A percentile compares a stretch with the other conserved stretches of the same genome.
Evolutionary conservation across 2,888 invertebrate species (phyloP).

Genomic region (Chrysomela aeneicollis): DNA sequence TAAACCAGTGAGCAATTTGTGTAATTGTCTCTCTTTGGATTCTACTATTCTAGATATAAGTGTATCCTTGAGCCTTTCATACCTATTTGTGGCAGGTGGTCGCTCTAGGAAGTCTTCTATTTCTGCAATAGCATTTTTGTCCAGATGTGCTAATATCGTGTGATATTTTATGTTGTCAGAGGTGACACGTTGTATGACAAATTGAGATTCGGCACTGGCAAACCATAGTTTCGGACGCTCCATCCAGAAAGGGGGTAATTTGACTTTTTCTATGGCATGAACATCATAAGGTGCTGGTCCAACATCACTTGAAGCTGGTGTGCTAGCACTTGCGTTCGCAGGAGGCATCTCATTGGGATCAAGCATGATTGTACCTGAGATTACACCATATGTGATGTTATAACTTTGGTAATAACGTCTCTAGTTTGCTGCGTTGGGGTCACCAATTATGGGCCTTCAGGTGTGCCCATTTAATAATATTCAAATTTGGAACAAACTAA

Average conservation of each 20-base stretch:
- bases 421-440: slow-evolving; percentile 8
- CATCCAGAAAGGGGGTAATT: slow-evolving; percentile 17
- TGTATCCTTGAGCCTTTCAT: slow-evolving; percentile 20
- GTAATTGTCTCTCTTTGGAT: slow-evolving; percentile 31
- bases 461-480: too few relatives aligned
- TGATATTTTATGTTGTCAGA: slow-evolving; percentile 13
- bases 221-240: slow-evolving; percentile 13
- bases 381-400: too few relatives aligned
- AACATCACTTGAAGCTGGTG: too few relatives aligned
- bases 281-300: not conserved
- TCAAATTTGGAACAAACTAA: too few relatives aligned
- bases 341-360: not conserved
- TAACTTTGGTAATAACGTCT: too few relatives aligned
- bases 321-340: not conserved
- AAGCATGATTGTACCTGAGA: not conserved
- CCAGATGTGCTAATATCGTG: slow-evolving; percentile 3
- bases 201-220: slow-evolving; percentile 5
- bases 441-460: slow-evolving; percentile 13
- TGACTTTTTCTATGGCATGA: not conserved
- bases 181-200: slow-evolving; percentile 9
- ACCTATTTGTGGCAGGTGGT: slow-evolving; percentile 2
- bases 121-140: slow-evolving; percentile 13
- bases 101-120: slow-evolving; percentile 2
- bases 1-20: slow-evolving; percentile 32
- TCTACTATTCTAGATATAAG: slow-evolving; percentile 23